A percentile compares a stretch with the other conserved stretches of the same genome.
Evolutionary conservation across 2,797 vertebrate species (phyloP).

Genomic region (Eurystomus glaucurus): DNA sequence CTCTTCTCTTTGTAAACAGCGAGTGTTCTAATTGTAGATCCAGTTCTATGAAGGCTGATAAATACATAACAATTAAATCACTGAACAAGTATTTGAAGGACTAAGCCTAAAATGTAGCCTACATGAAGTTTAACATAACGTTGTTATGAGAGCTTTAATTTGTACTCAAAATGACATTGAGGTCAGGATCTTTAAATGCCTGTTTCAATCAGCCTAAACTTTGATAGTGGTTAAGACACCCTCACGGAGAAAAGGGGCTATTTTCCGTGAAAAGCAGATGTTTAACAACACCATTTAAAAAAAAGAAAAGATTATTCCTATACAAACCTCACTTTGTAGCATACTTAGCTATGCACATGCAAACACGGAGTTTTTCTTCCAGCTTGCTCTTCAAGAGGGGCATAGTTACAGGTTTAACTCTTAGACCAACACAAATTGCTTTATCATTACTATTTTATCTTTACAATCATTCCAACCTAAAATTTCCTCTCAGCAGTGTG

Average conservation of each 20-base stretch:
- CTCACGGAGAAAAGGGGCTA: not conserved
- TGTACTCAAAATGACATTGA: not conserved
- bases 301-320: not conserved
- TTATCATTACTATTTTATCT: constrained; percentile 33
- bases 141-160: not conserved
- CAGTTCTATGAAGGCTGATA: not conserved
- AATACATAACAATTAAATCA: not conserved
- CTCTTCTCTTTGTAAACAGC: not conserved
- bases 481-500: not conserved
- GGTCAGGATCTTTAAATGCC: not conserved
- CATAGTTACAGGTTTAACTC: not conserved
- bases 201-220: not conserved
- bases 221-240: not conserved
- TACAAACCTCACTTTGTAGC: not conserved
- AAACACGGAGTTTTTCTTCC: not conserved
- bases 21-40: not conserved
- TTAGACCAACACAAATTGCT: not conserved
- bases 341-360: not conserved
- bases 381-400: not conserved
- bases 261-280: not conserved
- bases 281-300: not conserved
- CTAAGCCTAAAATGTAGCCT: not conserved
- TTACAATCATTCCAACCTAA: not conserved
- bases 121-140: not conserved
- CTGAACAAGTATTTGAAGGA: not conserved